Evolutionary conservation across 2,113 vertebrate genomes (phyloP).

Genomic region (Pseudopipra pipra): DNA sequence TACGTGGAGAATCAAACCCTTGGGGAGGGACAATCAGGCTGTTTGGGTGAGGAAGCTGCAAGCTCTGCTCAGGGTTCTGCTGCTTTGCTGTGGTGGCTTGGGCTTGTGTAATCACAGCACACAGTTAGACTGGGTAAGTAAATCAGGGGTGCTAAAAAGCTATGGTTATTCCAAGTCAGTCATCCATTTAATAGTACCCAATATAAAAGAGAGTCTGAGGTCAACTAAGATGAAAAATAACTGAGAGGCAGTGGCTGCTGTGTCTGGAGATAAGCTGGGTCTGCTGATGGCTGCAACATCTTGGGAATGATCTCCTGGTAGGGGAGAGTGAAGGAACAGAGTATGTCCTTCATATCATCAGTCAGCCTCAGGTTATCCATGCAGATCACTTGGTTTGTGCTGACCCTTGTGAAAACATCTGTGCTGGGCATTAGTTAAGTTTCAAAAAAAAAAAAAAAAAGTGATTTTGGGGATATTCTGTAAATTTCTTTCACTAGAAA

Average conservation of each 20-base stretch:
- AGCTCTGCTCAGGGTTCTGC: not conserved
- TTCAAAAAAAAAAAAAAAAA: not conserved
- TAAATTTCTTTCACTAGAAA: not conserved
- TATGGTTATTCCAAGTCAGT: not conserved
- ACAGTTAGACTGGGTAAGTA: not conserved
- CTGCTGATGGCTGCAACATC: not conserved
- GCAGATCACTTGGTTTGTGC: not conserved
- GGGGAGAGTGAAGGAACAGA: not conserved
- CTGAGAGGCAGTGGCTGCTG: not conserved
- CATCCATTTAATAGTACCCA: not conserved
- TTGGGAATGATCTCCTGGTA: not conserved
- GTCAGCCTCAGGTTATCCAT: fast-evolving
- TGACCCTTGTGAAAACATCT: not conserved
- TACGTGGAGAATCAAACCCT: not conserved
- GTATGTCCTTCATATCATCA: not conserved
- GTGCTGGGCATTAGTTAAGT: not conserved
- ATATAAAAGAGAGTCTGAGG: not conserved
- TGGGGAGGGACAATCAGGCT: not conserved
- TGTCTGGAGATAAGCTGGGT: not conserved
- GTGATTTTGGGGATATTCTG: not conserved
- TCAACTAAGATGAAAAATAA: not conserved
- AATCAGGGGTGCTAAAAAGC: not conserved
- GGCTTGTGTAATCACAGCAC: not conserved
- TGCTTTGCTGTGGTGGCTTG: not conserved
- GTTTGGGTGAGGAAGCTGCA: not conserved